Evolutionary conservation across 2,888 invertebrate species (phyloP), one percentile per base, ranked within the genome.

Genomic region (Rotaria sp.): DNA sequence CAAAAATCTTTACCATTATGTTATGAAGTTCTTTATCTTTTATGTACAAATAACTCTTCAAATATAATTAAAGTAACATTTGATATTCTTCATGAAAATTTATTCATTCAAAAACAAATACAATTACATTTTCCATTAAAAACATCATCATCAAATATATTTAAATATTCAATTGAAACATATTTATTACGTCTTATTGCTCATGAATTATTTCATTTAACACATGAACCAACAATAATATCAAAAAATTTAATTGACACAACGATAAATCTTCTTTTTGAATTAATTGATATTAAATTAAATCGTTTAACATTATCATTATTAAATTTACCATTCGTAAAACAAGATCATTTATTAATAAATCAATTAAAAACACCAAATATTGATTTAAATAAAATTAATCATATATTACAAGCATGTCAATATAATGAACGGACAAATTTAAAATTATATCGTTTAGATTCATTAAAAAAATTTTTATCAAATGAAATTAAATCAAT

Each of bases 401-500:
- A 80, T n/a, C 26, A 80, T 45, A 45, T 80, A 2, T n/a, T 80
- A 45, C 26, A 80, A 80, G 80, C 80, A n/a, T 80, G 80, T 45
- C 41, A 41, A 45, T 80, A 80, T 45, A 45, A 45, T n/a, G 80
- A 80, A n/a, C 41, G 45, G 45, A 26, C 41, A 45, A 80, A 80
- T n/a, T 80, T 80, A 45, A 80, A 80, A 80, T 80, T 80, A n/a
- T 80, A 80, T 45, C 80, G 80, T 45, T 45, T 80, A n/a, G 80
- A 80, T n/a, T 80, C 80, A 45, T 80, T 80, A 80, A 24, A n/a
- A 45, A 80, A 80, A 45, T 80, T 80, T 35, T 21, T 80, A 45
- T 45, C 80, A 1, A 80, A 80, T 45, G 80, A 80, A 80, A 45
- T 80, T 1, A 80, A 80, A 45, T n/a, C 26, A 11, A n/a, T 45